Base-by-base conservation (phyloP, 2,113 vertebrate genomes). In the Sinocyclocheilus rhinocerous region DNA sequence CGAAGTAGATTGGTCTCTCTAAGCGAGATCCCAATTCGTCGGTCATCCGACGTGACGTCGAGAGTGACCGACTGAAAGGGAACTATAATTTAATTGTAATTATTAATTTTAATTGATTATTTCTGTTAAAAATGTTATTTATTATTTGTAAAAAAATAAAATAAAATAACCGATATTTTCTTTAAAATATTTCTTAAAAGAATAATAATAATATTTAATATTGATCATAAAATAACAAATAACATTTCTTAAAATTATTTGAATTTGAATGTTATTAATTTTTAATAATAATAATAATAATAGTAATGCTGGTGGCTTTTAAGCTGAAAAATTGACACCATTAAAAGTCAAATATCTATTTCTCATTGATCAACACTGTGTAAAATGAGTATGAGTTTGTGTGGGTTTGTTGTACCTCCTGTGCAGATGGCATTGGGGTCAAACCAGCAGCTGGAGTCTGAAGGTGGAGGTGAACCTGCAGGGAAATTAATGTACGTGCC, bases 401-500 rank as follows among this genome's bases (percentile, higher is more conserved):
- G 42, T 18, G 20, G 2, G 70, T 8, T 75, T 59, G 11, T 55
- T 52, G 92, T 95, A 97, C 97, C 97, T 96, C 94, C 95, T 11
- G 92, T 90, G 90, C 97, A 99, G 45, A 96, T 73, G 3, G 87
- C 86, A 3, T 90, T 89, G 33, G 92, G 91, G 42, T 97, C 93
- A 90, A 99, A 98, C 97, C 97, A 99, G 88, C 97, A 99, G 89
- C 87, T 95, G 78, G 96, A 95, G 85, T 99, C 97, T 3, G 90
- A 83, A 0, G 93, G 75, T 0, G 95, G 96, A 11, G 95, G 92
- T n/a, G 80, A 84, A 39, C 94, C 95, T 16, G 93, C 93, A 0
- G 97, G 97, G 84, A 97, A 98, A 73, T 96, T 88, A 48, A 97
- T 95, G 24, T 92, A 89, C 69, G 80, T 92, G 20, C 91, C 95